Conservation (phyloP, 2,113 vertebrate genomes). For the Nannospalax galili region DNA sequence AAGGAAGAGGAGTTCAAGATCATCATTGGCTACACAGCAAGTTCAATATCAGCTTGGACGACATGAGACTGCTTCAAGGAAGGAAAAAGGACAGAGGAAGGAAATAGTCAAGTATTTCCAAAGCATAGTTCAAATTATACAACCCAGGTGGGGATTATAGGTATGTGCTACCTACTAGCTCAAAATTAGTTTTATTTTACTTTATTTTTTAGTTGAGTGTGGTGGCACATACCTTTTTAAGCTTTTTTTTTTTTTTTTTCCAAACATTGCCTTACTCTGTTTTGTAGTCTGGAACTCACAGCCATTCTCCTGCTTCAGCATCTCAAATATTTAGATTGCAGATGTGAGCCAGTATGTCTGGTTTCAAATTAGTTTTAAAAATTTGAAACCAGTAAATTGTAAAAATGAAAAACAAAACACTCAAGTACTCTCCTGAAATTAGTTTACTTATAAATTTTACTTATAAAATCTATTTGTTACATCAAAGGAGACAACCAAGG, state of each 20-base stretch:
- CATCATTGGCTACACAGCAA: neutral
- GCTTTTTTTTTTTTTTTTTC: neutral
- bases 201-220: neutral
- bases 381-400: neutral
- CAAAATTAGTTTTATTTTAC: neutral
- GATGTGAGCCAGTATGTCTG: too few relatives aligned
- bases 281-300: neutral
- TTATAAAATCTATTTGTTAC: conserved; percentile 6
- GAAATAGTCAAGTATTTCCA: conserved; percentile 29
- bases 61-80: neutral
- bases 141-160: neutral
- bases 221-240: too few relatives aligned
- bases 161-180: neutral
- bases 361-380: neutral
- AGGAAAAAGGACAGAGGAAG: neutral
- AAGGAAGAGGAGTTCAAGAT: neutral
- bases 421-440: conserved; percentile 6
- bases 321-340: neutral
- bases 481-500: too few relatives aligned
- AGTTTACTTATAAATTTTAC: neutral
- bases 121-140: conserved; percentile 18
- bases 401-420: neutral
- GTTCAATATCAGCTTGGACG: neutral
- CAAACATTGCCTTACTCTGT: neutral
- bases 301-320: neutral